These are phyloP conservation scores for Thunnus maccoyii DNA, from an alignment of 2,113 vertebrate species.

Conservation along the genomic window DNA sequence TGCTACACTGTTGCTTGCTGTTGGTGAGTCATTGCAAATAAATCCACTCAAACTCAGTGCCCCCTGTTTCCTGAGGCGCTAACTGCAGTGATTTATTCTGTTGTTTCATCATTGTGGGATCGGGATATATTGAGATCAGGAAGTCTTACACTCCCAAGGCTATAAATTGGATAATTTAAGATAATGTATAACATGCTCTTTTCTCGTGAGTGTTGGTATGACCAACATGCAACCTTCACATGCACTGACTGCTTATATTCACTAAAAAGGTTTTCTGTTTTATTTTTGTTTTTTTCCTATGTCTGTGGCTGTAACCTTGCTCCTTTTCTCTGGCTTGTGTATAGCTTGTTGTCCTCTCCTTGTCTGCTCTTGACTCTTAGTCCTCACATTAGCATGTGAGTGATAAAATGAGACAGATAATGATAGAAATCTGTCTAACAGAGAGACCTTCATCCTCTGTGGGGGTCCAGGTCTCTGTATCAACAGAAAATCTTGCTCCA, in stretches of 20 bases:
- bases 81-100: slow-evolving; percentile 25
- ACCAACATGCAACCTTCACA: slow-evolving; percentile 8
- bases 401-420: slow-evolving; percentile 1
- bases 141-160: slow-evolving; percentile 23
- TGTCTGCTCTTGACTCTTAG: background rate
- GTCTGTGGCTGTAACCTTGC: background rate
- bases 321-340: background rate
- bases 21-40: slow-evolving; percentile 54
- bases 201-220: background rate
- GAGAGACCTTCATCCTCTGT: background rate
- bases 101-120: slow-evolving; percentile 45
- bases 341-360: background rate
- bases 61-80: slow-evolving; percentile 25
- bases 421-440: background rate
- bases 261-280: background rate
- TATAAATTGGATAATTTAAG: slow-evolving; percentile 14
- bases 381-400: background rate
- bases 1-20: slow-evolving; percentile 10
- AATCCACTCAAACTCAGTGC: slow-evolving; percentile 17
- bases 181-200: background rate
- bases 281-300: background rate
- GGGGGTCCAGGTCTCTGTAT: background rate
- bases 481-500: background rate
- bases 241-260: background rate
- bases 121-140: background rate